Percentiles rank a stretch among this genome's conserved stretches.
Evolutionary conservation across 2,888 invertebrate species (phyloP).

Genomic region (Drosophila pseudotakahashii): DNA sequence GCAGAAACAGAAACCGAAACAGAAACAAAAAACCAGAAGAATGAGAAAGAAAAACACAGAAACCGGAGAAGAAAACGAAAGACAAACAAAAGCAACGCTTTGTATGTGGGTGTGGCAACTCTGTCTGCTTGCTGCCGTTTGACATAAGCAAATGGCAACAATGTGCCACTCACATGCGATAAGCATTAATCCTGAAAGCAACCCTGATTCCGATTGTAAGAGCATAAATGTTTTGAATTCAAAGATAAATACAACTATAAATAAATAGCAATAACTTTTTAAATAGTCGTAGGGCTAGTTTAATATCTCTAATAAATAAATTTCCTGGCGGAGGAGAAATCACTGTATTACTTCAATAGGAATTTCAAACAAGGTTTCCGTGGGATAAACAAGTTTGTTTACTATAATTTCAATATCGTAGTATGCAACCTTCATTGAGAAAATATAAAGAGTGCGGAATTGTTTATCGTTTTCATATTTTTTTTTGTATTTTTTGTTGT

Average conservation of each 20-base stretch:
- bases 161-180: slow-evolving; percentile 27
- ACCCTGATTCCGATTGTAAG: no score
- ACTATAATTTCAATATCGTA: not conserved
- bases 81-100: slow-evolving; percentile 55
- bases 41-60: slow-evolving; percentile 21
- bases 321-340: not conserved
- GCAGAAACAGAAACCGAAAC: slow-evolving; percentile 36
- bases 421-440: slow-evolving; percentile 1
- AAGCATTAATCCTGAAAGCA: slow-evolving; percentile 14
- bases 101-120: slow-evolving; percentile 58
- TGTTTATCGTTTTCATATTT: not conserved
- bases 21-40: slow-evolving; percentile 13
- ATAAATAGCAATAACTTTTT: no score
- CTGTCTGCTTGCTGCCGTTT: slow-evolving; percentile 27
- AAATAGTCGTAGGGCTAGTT: no score
- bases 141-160: slow-evolving; percentile 40
- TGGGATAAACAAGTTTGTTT: slow-evolving; percentile 4
- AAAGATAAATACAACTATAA: no score
- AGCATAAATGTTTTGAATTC: no score
- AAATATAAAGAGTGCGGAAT: slow-evolving; percentile 1
- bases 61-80: slow-evolving; percentile 42
- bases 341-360: no score
- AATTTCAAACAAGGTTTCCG: not conserved
- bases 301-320: not conserved
- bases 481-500: not conserved